Base-by-base conservation (phyloP, 2,113 vertebrate species). In the Scopus umbretta region DNA sequence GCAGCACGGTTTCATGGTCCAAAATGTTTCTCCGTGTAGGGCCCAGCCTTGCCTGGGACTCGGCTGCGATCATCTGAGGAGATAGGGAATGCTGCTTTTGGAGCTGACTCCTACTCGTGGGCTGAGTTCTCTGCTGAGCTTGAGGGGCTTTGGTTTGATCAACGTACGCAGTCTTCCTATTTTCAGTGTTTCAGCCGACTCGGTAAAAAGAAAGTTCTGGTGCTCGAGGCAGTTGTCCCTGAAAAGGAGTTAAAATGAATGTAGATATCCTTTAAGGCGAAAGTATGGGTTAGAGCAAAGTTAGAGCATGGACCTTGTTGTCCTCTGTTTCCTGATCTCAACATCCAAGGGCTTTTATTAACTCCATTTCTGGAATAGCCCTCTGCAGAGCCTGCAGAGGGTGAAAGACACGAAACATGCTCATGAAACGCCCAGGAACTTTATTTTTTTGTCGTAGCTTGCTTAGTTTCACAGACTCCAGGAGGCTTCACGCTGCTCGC, bases 81-180 rank as follows among this genome's bases (percentile, higher is more conserved):
- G 70, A 12, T 27, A 52, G 63, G 0, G 3, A 43, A 40, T 23
- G 49, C 38, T 80, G 52, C 53, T 86, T 50, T n/a, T 45, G 70
- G 81, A 67, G 84, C n/a, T 16, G 25, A 25, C 10, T 76, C 21
- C 17, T 75, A 4, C 43, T 34, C 34, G 43, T 12, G 72, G 66
- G 72, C 59, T 50, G 71, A 78, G 83, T 43, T 55, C 25, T 80
- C 36, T n/a, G 47, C 36, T 49, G 65, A 56, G 71, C 70, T 47
- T 38, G 38, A 80, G 80, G 40, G 40, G 30, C 30, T 81, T 55
- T 50, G 58, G 23, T 22, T 59, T 22, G n/a, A 38, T 30, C 50
- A 9, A 2, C 1, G 0, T 67, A 25, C 36, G 3, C 2, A 1
- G 13, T 30, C 29, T 34, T 43, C 74, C 56, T 26, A 1, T 71